phyloP scores from a whole-genome alignment of 2,797 vertebrate genomes.

The Acanthiza pusilla region DNA sequence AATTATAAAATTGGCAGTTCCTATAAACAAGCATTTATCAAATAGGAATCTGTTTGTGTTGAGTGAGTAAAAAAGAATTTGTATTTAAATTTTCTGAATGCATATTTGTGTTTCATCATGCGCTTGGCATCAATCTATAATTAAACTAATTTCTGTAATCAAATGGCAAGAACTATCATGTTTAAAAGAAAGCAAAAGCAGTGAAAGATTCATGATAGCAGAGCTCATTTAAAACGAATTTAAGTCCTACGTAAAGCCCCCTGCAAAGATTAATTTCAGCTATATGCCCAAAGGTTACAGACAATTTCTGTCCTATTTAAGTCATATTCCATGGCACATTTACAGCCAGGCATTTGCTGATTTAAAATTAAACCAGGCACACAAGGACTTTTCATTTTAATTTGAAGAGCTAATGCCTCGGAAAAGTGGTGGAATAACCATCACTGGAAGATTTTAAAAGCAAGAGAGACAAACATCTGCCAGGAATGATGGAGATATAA shows the following conservation, averaged over 20 bases:
- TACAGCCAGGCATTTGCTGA: not conserved
- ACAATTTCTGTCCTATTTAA: not conserved
- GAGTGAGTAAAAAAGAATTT: constrained; percentile 2
- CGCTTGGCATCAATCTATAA: not conserved
- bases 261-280: not conserved
- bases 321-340: not conserved
- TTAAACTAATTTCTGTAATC: constrained; percentile 40
- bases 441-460: not conserved
- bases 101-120: not conserved
- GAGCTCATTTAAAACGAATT: constrained; percentile 24
- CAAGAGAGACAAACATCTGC: not conserved
- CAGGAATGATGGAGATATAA: not conserved
- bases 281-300: not conserved
- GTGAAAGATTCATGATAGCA: constrained; percentile 13
- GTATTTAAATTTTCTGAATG: constrained; percentile 12
- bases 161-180: constrained; percentile 43
- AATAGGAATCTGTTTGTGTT: not conserved
- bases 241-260: not conserved
- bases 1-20: constrained; percentile 1
- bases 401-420: not conserved
- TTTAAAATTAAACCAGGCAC: not conserved
- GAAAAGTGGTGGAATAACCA: not conserved
- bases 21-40: constrained; percentile 5
- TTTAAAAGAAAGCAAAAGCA: constrained; percentile 30
- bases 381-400: not conserved